phyloP scores from a whole-genome alignment of 2,113 vertebrate genomes.

The Micronycteris hirsuta region DNA sequence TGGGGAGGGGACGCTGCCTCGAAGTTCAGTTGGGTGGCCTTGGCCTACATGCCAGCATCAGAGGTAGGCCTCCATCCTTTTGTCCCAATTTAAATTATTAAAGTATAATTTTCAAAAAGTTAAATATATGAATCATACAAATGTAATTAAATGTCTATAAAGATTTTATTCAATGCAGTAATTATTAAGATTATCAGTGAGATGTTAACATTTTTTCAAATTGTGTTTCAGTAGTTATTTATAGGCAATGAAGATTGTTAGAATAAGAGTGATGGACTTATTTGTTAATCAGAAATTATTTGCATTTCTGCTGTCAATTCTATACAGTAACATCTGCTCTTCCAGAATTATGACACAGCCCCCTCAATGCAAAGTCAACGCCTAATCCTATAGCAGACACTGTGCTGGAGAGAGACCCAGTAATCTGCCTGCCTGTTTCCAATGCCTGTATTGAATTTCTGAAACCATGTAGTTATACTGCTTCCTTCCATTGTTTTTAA shows the following conservation, averaged over 20 bases:
- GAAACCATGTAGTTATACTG: not conserved
- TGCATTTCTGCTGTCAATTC: not conserved
- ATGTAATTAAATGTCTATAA: not conserved
- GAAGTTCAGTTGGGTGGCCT: not conserved
- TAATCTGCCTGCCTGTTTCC: not conserved
- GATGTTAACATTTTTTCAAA: not conserved
- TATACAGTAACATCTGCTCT: not conserved
- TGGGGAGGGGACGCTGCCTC: accelerated
- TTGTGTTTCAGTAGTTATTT: not conserved
- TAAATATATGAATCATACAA: not conserved
- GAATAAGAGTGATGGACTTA: not conserved
- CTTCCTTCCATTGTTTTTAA: not conserved
- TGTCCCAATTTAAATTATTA: not conserved
- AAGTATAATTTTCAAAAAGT: not conserved
- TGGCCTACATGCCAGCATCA: not conserved
- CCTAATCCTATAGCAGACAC: not conserved
- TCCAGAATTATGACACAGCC: not conserved
- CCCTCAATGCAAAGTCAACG: not conserved
- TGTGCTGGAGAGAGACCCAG: not conserved
- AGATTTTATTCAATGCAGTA: not conserved
- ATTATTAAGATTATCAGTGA: not conserved
- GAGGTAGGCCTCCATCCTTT: not conserved
- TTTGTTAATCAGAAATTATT: not conserved
- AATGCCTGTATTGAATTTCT: not conserved
- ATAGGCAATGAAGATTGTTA: not conserved